Conservation (phyloP, 2,113 vertebrate genomes). For the Bufo gargarizans region DNA sequence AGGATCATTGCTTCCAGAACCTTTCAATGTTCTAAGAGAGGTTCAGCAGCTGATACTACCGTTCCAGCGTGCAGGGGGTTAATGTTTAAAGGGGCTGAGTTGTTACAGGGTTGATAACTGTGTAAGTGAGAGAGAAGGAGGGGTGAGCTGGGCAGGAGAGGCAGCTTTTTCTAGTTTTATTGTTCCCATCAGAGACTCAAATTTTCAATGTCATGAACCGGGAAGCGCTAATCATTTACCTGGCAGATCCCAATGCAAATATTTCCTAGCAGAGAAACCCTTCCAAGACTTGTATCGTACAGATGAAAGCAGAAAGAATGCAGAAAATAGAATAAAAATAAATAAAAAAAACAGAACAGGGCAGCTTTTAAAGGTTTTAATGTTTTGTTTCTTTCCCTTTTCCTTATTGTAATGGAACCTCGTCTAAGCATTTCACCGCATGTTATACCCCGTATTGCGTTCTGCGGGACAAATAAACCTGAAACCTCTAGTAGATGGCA, state of each 20-base stretch:
- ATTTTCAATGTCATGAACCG: conserved; percentile 69
- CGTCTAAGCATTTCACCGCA: no score
- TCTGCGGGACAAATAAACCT: no score
- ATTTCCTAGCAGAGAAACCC: conserved; percentile 13
- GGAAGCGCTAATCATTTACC: conserved; percentile 71
- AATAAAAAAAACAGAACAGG: neutral
- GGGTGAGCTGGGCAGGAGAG: conserved; percentile 35
- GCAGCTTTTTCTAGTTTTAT: conserved; percentile 24
- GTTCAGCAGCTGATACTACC: neutral
- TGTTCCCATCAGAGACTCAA: conserved; percentile 68
- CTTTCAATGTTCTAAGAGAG: neutral
- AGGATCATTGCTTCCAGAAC: neutral
- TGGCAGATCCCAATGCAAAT: conserved; percentile 72
- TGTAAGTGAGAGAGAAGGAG: conserved; percentile 58
- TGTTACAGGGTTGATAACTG: conserved; percentile 24
- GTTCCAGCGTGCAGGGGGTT: conserved; percentile 53
- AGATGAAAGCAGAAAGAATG: neutral
- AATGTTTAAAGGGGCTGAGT: conserved; percentile 64
- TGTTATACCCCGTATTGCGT: no score
- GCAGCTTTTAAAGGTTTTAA: neutral
- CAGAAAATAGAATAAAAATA: neutral
- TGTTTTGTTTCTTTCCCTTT: no score
- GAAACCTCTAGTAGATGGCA: no score
- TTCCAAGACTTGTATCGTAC: neutral
- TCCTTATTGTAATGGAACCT: no score